phyloP scores from a whole-genome alignment of 2,888 invertebrate species.

The Acrobasis repandana region DNA sequence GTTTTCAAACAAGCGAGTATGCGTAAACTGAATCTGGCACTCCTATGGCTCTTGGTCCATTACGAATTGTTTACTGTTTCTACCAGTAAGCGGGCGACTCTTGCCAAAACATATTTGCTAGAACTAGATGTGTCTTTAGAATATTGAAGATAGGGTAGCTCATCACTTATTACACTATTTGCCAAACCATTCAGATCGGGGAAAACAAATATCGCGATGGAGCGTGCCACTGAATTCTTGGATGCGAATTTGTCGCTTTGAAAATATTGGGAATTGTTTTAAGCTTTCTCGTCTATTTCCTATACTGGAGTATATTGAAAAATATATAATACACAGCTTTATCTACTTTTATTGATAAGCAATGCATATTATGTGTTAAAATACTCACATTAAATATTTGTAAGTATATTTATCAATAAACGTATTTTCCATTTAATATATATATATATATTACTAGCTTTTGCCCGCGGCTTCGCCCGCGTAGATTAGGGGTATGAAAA shows the following conservation, averaged over 20 bases:
- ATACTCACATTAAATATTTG: too few relatives aligned
- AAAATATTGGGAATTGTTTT: background rate
- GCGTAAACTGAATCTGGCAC: too few relatives aligned
- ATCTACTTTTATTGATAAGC: too few relatives aligned
- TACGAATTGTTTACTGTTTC: background rate
- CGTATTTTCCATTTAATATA: too few relatives aligned
- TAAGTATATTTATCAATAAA: too few relatives aligned
- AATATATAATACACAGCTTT: too few relatives aligned
- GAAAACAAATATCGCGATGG: conserved; percentile 5
- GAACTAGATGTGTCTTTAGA: background rate
- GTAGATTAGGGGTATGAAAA: too few relatives aligned
- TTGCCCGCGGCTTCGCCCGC: too few relatives aligned
- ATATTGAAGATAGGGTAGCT: background rate
- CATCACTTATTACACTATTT: background rate
- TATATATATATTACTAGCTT: too few relatives aligned
- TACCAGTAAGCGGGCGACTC: background rate
- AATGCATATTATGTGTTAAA: too few relatives aligned
- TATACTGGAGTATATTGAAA: background rate
- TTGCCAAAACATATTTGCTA: background rate
- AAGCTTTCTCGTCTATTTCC: background rate
- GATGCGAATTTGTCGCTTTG: conserved; percentile 3
- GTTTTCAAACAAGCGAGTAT: too few relatives aligned
- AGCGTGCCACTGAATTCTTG: conserved; percentile 11
- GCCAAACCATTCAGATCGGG: background rate
- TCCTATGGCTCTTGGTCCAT: too few relatives aligned